Conservation (phyloP, 2,113 vertebrate genomes). For the Onychostruthus taczanowskii region DNA sequence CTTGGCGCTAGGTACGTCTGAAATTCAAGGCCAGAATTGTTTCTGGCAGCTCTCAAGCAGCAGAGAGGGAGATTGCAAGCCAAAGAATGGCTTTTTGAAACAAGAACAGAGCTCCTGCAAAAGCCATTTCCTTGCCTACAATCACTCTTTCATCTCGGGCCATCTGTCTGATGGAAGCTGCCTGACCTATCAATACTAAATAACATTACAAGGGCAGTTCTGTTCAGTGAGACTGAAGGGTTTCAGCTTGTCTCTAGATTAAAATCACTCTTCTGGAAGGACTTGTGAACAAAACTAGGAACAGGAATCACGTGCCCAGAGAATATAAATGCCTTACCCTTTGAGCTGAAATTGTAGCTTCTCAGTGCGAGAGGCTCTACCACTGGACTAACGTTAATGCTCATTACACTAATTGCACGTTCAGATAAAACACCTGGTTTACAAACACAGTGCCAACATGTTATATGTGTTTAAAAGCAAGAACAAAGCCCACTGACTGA, state of each 20-base stretch:
- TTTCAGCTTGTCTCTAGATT: background rate
- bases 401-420: background rate
- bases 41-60: slow-evolving; percentile 20
- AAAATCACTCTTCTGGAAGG: slow-evolving; percentile 1
- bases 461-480: background rate
- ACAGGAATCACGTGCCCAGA: background rate
- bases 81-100: slow-evolving; percentile 41
- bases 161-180: slow-evolving; percentile 17
- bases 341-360: background rate
- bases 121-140: slow-evolving; percentile 37
- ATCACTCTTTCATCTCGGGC: slow-evolving; percentile 18
- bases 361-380: background rate
- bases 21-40: slow-evolving; percentile 10
- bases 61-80: background rate
- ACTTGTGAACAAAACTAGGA: background rate
- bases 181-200: background rate
- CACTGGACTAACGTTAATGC: background rate
- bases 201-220: background rate
- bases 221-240: background rate
- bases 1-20: background rate
- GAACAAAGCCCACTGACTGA: background rate
- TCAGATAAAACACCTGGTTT: background rate
- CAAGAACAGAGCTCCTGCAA: slow-evolving; percentile 4
- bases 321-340: background rate
- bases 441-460: background rate